Evolutionary conservation across 2,797 vertebrate genomes (phyloP).

Genomic region (Emydoidea blandingii): DNA sequence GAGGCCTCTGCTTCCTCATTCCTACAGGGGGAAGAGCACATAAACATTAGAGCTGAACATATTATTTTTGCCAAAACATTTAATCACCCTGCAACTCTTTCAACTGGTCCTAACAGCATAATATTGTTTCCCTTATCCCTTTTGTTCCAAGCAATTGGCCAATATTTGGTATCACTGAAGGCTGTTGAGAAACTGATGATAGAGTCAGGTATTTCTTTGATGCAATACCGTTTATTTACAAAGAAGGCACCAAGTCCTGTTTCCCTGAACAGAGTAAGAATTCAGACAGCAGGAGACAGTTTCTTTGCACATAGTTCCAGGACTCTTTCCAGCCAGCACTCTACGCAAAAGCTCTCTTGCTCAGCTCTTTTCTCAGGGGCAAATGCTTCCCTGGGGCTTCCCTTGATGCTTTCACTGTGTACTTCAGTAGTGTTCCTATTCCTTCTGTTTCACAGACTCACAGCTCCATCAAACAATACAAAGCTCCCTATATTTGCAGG

Average conservation of each 20-base stretch:
- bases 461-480: background rate
- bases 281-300: background rate
- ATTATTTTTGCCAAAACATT: too few species aligned
- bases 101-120: background rate
- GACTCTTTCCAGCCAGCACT: background rate
- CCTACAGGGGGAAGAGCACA: background rate
- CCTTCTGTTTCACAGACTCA: background rate
- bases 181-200: background rate
- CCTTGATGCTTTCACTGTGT: background rate
- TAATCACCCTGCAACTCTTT: background rate
- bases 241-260: background rate
- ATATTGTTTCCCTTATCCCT: background rate
- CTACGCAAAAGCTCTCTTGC: background rate
- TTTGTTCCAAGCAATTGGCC: background rate
- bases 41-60: background rate
- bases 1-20: background rate
- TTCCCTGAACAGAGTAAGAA: background rate
- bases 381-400: background rate
- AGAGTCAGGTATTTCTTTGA: background rate
- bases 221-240: background rate
- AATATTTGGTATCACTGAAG: background rate
- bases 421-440: background rate
- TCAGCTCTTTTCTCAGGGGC: background rate
- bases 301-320: slow-evolving; percentile 12
- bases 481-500: background rate